Evolutionary conservation across 2,113 vertebrate species (phyloP), one percentile per base, ranked within the genome.

Genomic region (Ramphastos sulfuratus): DNA sequence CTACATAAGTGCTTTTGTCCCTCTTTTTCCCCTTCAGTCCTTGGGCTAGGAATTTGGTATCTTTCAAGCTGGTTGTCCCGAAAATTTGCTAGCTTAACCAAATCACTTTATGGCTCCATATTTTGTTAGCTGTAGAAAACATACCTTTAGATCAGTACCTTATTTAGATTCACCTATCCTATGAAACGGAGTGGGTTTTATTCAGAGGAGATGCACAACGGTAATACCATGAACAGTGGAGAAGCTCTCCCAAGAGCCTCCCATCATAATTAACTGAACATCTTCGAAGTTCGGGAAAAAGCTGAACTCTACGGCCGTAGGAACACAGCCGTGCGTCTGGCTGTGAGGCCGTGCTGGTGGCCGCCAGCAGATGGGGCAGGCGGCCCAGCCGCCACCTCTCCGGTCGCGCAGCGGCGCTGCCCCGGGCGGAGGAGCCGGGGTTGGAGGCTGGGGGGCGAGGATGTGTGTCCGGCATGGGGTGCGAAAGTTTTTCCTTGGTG

Each of bases 331-430:
- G 4, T 10, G 21, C 63, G 14, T 8, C 23, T 35, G 37, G 39
- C 3, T 23, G 12, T 21, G 70, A 46, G 20, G 15, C 52, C 13
- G 3, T 61, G 87, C 85, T 37, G 30, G 18, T 12, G 44, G 78
- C 24, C 56, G 69, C 83, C 96, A 54, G 92, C 4, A 92, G 94
- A 52, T 89, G 96, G 96, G 48, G 96, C 55, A 23, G 82, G 87
- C 67, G 50, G 87, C 48, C 24, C 7, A 19, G 18, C 33, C n/a
- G 31, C 19, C n/a, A 21, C 46, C 23, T 21, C 21, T 20, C 50
- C 9, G 50, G 23, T 52, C 23, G 50, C 50, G 44, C 44, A 16
- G 44, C 44, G 44, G 44, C 44, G 50, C 50, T 12, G 50, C 50
- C 50, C 3, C 10, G 24, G 46, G 7, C 7, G 39, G 0, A 3